These are phyloP conservation scores for Cherax quadricarinatus DNA, from an alignment of 1,140 invertebrate species.

Conservation along the genomic window DNA sequence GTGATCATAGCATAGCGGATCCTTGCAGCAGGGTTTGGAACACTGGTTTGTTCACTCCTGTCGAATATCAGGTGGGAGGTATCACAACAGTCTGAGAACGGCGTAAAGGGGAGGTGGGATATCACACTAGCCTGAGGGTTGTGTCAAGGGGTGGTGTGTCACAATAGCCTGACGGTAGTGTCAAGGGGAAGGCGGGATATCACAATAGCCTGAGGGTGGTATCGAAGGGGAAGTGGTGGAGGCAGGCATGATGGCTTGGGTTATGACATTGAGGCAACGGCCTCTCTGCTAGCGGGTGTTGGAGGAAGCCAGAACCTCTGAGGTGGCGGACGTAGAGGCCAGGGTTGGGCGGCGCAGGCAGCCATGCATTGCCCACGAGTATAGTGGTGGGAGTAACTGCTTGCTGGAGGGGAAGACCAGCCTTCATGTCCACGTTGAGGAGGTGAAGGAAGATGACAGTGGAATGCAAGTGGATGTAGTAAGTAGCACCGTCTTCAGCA, in stretches of 20 bases:
- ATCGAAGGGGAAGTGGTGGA: constrained; percentile 75
- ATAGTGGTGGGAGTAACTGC: constrained; percentile 73
- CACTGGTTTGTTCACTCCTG: too few relatives aligned
- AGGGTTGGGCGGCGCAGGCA: constrained; percentile 74
- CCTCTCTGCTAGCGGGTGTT: constrained; percentile 70
- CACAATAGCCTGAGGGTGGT: constrained; percentile 68
- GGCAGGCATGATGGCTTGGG: constrained; percentile 74
- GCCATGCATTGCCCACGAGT: constrained; percentile 74
- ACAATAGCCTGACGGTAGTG: too few relatives aligned
- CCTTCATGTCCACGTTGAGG: constrained; percentile 43
- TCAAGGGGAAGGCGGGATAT: neutral
- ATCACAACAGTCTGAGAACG: too few relatives aligned
- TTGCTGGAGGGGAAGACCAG: constrained; percentile 48
- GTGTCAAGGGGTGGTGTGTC: too few relatives aligned
- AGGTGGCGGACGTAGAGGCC: constrained; percentile 75
- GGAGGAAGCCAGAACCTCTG: constrained; percentile 74
- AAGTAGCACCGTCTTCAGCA: neutral
- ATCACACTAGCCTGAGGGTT: too few relatives aligned
- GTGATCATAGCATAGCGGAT: too few relatives aligned
- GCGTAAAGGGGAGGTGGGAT: too few relatives aligned
- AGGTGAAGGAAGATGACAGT: constrained; percentile 5
- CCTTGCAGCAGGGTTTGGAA: too few relatives aligned
- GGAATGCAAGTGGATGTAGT: neutral
- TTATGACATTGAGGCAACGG: constrained; percentile 71
- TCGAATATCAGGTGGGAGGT: too few relatives aligned